Evolutionary conservation across 2,888 invertebrate species (phyloP).

Genomic region (Gymnoscelis rufifasciata): DNA sequence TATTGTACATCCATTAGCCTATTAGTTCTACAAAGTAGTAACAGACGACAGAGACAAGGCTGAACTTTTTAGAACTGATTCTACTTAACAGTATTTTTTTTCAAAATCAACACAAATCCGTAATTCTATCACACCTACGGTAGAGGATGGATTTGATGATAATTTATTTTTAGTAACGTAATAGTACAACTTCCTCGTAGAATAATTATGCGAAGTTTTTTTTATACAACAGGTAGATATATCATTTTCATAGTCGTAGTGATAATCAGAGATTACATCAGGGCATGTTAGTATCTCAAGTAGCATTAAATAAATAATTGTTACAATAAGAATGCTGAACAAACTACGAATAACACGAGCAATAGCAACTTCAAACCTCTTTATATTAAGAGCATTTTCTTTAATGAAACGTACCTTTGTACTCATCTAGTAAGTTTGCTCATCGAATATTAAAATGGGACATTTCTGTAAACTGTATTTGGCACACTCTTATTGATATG

Average conservation of each 20-base stretch:
- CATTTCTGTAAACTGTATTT: slow-evolving; percentile 49
- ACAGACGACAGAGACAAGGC: not conserved
- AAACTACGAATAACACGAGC: slow-evolving; percentile 11
- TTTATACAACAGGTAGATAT: not conserved
- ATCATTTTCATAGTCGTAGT: too few relatives aligned
- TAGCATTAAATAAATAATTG: not conserved
- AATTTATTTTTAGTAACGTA: not conserved
- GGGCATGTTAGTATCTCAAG: too few relatives aligned
- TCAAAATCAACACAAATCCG: not conserved
- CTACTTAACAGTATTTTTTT: not conserved
- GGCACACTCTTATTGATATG: slow-evolving; percentile 66
- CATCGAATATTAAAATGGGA: slow-evolving; percentile 49
- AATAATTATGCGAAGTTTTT: not conserved
- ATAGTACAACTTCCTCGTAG: not conserved
- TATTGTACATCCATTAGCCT: too few relatives aligned
- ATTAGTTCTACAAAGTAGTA: not conserved
- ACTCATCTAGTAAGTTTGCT: slow-evolving; percentile 23
- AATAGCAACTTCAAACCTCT: slow-evolving; percentile 16
- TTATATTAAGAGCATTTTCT: slow-evolving; percentile 20
- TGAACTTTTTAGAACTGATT: not conserved
- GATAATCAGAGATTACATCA: too few relatives aligned
- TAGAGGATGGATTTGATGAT: slow-evolving; percentile 1
- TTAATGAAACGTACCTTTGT: slow-evolving; percentile 31
- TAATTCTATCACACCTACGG: not conserved
- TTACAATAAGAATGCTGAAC: slow-evolving; percentile 14